phyloP scores from a whole-genome alignment of 2,888 invertebrate species.

The Trilocha varians region DNA sequence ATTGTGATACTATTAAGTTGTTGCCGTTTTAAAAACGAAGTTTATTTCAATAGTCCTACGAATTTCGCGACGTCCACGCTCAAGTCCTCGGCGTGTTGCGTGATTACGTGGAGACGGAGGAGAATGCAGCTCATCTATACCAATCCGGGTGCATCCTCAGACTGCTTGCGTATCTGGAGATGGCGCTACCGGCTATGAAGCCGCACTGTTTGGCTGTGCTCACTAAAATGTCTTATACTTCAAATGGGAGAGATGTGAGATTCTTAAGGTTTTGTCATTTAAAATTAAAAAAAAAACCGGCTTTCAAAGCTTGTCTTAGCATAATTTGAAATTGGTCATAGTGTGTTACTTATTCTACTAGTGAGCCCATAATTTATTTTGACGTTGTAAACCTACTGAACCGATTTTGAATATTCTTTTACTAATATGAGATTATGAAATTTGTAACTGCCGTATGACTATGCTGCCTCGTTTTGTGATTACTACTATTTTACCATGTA shows the following conservation, averaged over 20 bases:
- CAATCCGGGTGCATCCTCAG: conserved; percentile 56
- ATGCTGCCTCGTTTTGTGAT: no score
- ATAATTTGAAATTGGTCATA: no score
- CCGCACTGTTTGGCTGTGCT: conserved; percentile 57
- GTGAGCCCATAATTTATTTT: no score
- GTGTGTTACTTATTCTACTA: no score
- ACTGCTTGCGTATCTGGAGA: conserved; percentile 54
- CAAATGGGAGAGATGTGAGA: conserved; percentile 54
- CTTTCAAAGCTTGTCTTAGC: no score
- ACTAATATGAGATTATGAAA: no score
- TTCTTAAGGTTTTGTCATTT: no score
- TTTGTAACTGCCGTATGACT: no score
- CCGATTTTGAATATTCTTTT: no score
- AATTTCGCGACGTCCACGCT: conserved; percentile 60
- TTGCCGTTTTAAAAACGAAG: not conserved
- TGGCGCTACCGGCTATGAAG: conserved; percentile 60
- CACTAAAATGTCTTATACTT: conserved; percentile 56
- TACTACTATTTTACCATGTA: not conserved
- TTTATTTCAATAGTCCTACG: conserved; percentile 45
- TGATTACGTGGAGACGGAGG: conserved; percentile 57
- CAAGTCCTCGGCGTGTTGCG: conserved; percentile 48
- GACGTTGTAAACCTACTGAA: no score
- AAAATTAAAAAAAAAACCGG: no score
- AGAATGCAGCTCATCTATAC: conserved; percentile 51
- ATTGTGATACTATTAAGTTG: no score